A percentile compares a stretch with the other conserved stretches of the same genome.
Evolutionary conservation across 2,888 invertebrate genomes (phyloP).

Genomic region (Biston stratarius): DNA sequence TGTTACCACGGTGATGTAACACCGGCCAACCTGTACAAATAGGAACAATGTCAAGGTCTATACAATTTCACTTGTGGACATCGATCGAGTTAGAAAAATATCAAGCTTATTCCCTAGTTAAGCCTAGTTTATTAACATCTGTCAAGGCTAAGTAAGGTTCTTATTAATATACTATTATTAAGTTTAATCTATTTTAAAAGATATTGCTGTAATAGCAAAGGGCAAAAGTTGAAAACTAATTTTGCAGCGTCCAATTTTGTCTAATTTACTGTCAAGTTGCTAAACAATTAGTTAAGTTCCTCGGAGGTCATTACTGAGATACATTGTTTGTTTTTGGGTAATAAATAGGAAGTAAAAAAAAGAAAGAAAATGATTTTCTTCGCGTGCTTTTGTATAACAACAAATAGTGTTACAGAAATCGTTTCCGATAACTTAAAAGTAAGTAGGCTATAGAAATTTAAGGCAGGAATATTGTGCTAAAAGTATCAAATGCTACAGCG

Average conservation of each 20-base stretch:
- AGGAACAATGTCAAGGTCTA: conserved; percentile 75
- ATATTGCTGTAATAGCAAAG: conserved; percentile 11
- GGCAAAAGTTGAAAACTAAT: conserved; percentile 43
- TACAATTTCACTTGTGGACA: conserved; percentile 60
- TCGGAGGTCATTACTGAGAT: conserved; percentile 17
- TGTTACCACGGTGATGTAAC: conserved; percentile 67
- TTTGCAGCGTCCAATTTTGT: conserved; percentile 38
- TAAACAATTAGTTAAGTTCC: conserved; percentile 38
- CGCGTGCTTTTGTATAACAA: neutral
- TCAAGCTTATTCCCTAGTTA: too few relatives aligned
- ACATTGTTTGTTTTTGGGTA: conserved; percentile 13
- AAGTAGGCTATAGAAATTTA: too few relatives aligned
- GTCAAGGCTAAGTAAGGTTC: neutral
- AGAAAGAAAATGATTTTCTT: neutral
- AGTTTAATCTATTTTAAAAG: conserved; percentile 14
- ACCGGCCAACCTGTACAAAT: conserved; percentile 54
- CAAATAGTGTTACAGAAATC: too few relatives aligned
- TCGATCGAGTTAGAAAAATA: conserved; percentile 11
- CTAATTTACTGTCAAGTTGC: conserved; percentile 37
- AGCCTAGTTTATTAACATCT: conserved; percentile 1
- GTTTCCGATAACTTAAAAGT: too few relatives aligned
- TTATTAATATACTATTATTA: conserved; percentile 2
- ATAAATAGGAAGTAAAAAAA: too few relatives aligned
- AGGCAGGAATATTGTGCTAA: too few relatives aligned
- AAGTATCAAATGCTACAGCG: too few relatives aligned